phyloP scores from a whole-genome alignment of 2,888 invertebrate species.

The Mesoligia furuncula region DNA sequence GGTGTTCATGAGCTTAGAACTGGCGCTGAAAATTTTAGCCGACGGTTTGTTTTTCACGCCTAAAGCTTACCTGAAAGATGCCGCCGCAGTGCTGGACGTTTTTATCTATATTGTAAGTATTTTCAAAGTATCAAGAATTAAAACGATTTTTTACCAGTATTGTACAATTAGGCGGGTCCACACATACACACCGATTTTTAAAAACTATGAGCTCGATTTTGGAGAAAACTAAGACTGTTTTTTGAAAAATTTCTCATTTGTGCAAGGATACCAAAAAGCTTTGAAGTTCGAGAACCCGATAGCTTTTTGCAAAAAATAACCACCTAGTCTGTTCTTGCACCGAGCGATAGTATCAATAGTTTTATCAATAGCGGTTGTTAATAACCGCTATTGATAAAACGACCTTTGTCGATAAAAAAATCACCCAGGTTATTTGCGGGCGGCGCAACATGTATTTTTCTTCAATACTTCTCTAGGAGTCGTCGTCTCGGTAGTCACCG shows the following conservation, averaged over 20 bases:
- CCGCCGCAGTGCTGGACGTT: constrained; percentile 98
- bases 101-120: constrained; percentile 98
- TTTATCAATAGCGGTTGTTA: too few species aligned
- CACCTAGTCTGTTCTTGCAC: background rate
- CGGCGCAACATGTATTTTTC: background rate
- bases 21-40: constrained; percentile 98
- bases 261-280: background rate
- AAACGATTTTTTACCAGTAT: background rate
- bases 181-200: background rate
- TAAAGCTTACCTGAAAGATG: constrained; percentile 99
- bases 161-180: background rate
- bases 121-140: background rate
- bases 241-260: too few species aligned
- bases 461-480: background rate
- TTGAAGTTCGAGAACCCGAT: background rate
- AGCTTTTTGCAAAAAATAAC: background rate
- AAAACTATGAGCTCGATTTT: background rate
- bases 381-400: background rate
- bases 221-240: background rate
- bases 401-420: background rate
- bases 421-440: background rate
- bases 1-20: constrained; percentile 99
- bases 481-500: background rate
- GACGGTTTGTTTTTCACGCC: constrained; percentile 99
- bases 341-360: too few species aligned